Evolutionary conservation across 2,888 invertebrate genomes (phyloP).

Genomic region (Plagiodera versicolora): DNA sequence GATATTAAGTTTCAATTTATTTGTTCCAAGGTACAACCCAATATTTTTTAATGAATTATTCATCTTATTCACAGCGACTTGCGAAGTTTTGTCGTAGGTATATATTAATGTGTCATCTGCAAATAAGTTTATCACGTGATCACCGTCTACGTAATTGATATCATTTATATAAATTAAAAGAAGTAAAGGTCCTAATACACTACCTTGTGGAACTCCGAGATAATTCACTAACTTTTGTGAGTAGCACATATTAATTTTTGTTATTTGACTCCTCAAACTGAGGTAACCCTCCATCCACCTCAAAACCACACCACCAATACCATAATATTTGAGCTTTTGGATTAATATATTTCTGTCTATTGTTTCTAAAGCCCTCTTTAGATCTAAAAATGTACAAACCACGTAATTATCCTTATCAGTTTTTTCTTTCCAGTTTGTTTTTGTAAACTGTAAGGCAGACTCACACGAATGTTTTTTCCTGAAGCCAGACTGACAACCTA

Average conservation of each 20-base stretch:
- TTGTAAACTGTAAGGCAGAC: background rate
- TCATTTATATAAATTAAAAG: conserved; percentile 10
- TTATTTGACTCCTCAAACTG: conserved; percentile 9
- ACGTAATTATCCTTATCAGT: background rate
- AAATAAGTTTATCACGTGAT: conserved; percentile 6
- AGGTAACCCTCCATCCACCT: conserved; percentile 4
- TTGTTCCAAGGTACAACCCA: background rate
- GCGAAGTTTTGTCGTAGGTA: conserved; percentile 4
- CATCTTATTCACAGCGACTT: conserved; percentile 5
- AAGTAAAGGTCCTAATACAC: conserved; percentile 5
- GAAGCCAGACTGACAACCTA: background rate
- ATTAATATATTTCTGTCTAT: conserved; percentile 11
- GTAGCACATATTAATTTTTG: conserved; percentile 9
- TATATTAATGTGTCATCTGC: conserved; percentile 9
- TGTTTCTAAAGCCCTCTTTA: conserved; percentile 8
- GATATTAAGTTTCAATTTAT: background rate
- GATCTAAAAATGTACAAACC: background rate
- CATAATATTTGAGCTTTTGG: conserved; percentile 8
- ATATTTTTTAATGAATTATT: conserved; percentile 3
- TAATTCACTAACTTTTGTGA: conserved; percentile 1
- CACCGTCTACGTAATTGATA: conserved; percentile 5
- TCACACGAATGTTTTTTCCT: background rate
- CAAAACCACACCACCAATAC: conserved; percentile 8
- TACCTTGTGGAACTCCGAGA: conserved; percentile 12
- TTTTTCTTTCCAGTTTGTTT: background rate